phyloP scores from a whole-genome alignment of 2,113 vertebrate species.

The Corynorhinus townsendii region DNA sequence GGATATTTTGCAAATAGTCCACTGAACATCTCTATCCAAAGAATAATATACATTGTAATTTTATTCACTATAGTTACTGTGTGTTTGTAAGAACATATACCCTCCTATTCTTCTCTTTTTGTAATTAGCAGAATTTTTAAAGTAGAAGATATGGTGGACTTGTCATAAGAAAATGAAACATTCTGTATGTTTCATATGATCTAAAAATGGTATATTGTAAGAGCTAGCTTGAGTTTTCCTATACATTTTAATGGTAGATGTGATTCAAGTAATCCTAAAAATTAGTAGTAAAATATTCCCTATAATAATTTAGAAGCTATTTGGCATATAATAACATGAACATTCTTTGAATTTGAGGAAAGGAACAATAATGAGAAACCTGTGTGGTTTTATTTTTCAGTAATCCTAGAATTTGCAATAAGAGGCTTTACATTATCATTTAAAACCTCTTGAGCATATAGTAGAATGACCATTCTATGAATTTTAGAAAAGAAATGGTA shows the following conservation, averaged over 20 bases:
- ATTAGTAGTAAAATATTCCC: neutral
- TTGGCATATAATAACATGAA: neutral
- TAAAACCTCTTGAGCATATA: neutral
- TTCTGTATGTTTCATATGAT: no score
- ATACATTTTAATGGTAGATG: conserved; percentile 21
- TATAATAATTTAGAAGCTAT: neutral
- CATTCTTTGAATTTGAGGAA: conserved; percentile 24
- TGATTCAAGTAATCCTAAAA: conserved; percentile 46
- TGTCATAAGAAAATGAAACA: no score
- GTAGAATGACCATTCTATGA: neutral
- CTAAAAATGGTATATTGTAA: conserved; percentile 4
- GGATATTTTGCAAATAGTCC: neutral
- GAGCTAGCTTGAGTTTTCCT: neutral
- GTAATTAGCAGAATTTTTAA: no score
- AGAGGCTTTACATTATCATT: neutral
- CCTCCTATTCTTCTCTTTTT: no score
- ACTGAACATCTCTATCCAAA: neutral
- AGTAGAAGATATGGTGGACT: no score
- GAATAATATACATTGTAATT: neutral
- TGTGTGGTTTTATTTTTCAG: conserved; percentile 15
- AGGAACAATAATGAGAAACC: conserved; percentile 14
- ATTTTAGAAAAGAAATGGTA: conserved; percentile 24
- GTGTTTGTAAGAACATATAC: neutral
- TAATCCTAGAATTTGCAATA: conserved; percentile 24
- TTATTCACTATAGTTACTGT: neutral